phyloP scores from a whole-genome alignment of 1,140 invertebrate genomes.

The Triops longicaudatus region DNA sequence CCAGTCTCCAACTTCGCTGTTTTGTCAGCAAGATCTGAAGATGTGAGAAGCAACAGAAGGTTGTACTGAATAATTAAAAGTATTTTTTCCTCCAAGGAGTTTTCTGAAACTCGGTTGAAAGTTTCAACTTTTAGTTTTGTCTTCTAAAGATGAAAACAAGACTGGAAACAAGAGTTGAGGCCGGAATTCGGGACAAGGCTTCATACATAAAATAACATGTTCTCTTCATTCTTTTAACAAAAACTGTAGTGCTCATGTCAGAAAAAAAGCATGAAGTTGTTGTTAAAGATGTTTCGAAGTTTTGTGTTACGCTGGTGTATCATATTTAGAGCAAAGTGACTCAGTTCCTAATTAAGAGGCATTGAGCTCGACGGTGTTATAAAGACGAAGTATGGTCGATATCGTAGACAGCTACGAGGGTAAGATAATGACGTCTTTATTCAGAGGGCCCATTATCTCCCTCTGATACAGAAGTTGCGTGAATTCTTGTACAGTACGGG shows the following conservation, averaged over 20 bases:
- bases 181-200: not conserved
- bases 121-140: not conserved
- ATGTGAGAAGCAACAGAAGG: not conserved
- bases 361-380: not conserved
- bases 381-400: not conserved
- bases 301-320: not conserved
- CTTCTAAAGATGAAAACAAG: not conserved
- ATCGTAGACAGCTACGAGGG: not conserved
- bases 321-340: not conserved
- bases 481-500: not conserved
- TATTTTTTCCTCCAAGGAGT: not conserved
- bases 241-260: not conserved
- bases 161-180: not conserved
- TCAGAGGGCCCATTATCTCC: not conserved
- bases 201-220: not conserved
- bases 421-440: not conserved
- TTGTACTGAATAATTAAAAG: not conserved
- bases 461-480: not conserved
- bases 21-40: not conserved
- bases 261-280: not conserved
- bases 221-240: not conserved
- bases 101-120: not conserved
- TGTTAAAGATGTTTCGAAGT: not conserved
- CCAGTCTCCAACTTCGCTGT: not conserved
- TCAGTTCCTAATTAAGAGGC: not conserved